Conservation (phyloP, 2,888 invertebrate species). For the Platycheirus albimanus region DNA sequence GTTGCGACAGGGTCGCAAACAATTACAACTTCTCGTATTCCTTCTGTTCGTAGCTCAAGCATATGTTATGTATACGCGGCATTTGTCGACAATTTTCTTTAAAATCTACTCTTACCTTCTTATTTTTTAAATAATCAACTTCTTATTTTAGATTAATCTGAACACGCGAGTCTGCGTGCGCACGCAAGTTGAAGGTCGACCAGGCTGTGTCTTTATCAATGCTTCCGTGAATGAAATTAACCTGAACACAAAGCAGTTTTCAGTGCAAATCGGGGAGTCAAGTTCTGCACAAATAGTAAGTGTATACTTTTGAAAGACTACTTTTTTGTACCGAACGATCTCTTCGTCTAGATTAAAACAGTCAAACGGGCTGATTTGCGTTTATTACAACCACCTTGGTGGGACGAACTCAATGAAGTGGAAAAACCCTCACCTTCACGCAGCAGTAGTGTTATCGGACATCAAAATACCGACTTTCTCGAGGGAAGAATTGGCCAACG, state of each 20-base stretch:
- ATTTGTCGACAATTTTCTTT: too few species aligned
- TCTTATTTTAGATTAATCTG: slow-evolving; percentile 86
- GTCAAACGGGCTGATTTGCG: slow-evolving; percentile 96
- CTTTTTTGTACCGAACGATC: neutral
- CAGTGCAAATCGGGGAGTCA: slow-evolving; percentile 84
- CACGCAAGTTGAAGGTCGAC: slow-evolving; percentile 85
- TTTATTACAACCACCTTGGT: slow-evolving; percentile 96
- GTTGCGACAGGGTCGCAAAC: too few species aligned
- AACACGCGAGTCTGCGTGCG: slow-evolving; percentile 93
- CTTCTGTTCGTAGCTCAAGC: too few species aligned
- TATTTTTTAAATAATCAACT: too few species aligned
- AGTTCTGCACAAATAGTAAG: slow-evolving; percentile 71
- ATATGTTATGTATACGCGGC: too few species aligned
- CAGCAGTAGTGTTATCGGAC: slow-evolving; percentile 54
- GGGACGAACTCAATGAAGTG: slow-evolving; percentile 94
- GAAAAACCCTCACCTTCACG: slow-evolving; percentile 76
- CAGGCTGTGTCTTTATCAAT: slow-evolving; percentile 91
- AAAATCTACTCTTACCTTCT: too few species aligned
- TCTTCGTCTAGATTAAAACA: slow-evolving; percentile 79
- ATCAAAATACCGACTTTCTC: slow-evolving; percentile 51
- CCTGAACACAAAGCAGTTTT: slow-evolving; percentile 87
- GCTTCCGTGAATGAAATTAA: slow-evolving; percentile 90
- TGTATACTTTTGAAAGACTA: neutral
- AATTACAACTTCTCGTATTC: too few species aligned
- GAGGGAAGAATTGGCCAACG: slow-evolving; percentile 58